A percentile compares a stretch with the other conserved stretches of the same genome.
Evolutionary conservation across 1,140 invertebrate genomes (phyloP).

Genomic region (Portunus trituberculatus): DNA sequence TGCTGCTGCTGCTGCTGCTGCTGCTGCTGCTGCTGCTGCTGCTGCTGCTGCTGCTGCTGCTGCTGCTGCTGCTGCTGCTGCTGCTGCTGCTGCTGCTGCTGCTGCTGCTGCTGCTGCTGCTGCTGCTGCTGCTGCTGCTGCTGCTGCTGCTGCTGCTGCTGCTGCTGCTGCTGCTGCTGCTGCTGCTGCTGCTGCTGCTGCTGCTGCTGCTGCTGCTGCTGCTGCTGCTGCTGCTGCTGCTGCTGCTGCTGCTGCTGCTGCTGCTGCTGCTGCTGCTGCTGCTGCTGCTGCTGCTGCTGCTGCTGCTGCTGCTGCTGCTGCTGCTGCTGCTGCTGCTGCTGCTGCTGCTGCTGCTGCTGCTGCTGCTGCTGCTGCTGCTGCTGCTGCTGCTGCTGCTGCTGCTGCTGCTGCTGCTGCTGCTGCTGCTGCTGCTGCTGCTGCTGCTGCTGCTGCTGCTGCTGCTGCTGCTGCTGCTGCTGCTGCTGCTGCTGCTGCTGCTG

Average conservation of each 20-base stretch:
- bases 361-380: slow-evolving; percentile 20
- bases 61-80: slow-evolving; percentile 20
- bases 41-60: slow-evolving; percentile 18
- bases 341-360: slow-evolving; percentile 18
- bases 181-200: slow-evolving; percentile 20
- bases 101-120: slow-evolving; percentile 18
- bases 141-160: slow-evolving; percentile 21
- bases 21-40: slow-evolving; percentile 21
- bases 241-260: slow-evolving; percentile 20
- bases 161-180: slow-evolving; percentile 18
- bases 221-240: slow-evolving; percentile 18
- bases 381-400: slow-evolving; percentile 21
- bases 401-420: slow-evolving; percentile 18
- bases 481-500: slow-evolving; percentile 20
- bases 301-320: slow-evolving; percentile 20
- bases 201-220: slow-evolving; percentile 21
- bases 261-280: slow-evolving; percentile 21
- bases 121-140: slow-evolving; percentile 20
- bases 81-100: slow-evolving; percentile 21
- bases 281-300: slow-evolving; percentile 18
- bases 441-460: slow-evolving; percentile 21
- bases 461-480: slow-evolving; percentile 18
- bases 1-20: slow-evolving; percentile 20
- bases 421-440: slow-evolving; percentile 20
- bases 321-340: slow-evolving; percentile 21